A percentile compares a stretch with the other conserved stretches of the same genome.
phyloP scores from a whole-genome alignment of 2,888 invertebrate genomes.

The Oxycera nigricornis region DNA sequence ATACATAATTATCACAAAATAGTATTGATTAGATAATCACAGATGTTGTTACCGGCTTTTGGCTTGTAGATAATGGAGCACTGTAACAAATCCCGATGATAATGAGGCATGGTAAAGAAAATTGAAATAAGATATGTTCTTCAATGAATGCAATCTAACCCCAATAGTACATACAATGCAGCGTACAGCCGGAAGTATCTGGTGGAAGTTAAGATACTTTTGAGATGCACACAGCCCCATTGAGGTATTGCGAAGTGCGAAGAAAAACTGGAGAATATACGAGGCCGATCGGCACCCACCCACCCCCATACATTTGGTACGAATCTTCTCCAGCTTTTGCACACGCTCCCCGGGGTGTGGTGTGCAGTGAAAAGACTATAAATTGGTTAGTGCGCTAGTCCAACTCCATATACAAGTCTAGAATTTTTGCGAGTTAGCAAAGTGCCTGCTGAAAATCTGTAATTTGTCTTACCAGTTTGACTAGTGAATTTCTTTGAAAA shows the following conservation, averaged over 20 bases:
- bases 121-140: no score
- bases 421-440: conserved; percentile 3
- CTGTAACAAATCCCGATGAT: no score
- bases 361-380: conserved; percentile 18
- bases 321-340: conserved; percentile 5
- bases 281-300: background rate
- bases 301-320: background rate
- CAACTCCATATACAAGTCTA: conserved; percentile 7
- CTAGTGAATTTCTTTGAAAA: conserved; percentile 16
- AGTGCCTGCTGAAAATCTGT: background rate
- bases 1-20: no score
- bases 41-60: no score
- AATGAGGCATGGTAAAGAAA: no score
- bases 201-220: no score
- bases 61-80: no score
- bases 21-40: no score
- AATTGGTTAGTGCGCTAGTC: conserved; percentile 25
- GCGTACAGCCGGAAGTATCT: no score
- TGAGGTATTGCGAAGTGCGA: background rate
- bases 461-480: background rate
- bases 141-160: no score
- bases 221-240: conserved; percentile 5
- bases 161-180: no score
- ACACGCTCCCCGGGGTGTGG: conserved; percentile 23
- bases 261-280: background rate